Conservation (phyloP, 2,797 vertebrate genomes). For the Eulemur albifrons region DNA sequence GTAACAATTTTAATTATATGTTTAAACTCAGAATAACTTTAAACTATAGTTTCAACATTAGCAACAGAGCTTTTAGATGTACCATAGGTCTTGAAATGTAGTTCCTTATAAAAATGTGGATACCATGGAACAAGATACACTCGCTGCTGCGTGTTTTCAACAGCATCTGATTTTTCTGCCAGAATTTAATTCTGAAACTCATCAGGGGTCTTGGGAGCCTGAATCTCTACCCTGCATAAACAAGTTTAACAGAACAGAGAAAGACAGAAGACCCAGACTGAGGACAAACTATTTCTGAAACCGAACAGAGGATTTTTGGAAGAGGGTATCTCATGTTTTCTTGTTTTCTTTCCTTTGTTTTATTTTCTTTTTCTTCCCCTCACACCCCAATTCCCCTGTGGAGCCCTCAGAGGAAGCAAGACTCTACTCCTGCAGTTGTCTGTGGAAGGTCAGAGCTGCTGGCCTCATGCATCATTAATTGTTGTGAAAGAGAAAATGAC, state of each 20-base stretch:
- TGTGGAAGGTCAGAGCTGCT: too few species aligned
- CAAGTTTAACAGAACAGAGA: background rate
- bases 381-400: accelerated
- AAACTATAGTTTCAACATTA: background rate
- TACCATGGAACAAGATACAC: background rate
- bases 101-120: background rate
- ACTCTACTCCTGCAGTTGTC: background rate
- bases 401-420: background rate
- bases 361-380: background rate
- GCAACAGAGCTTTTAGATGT: background rate
- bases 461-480: too few species aligned
- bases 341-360: background rate
- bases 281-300: background rate
- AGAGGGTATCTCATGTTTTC: too few species aligned
- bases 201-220: background rate
- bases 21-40: background rate
- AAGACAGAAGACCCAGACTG: background rate
- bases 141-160: background rate
- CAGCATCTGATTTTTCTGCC: background rate
- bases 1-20: background rate
- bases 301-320: background rate
- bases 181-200: background rate
- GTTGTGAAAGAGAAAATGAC: background rate
- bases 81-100: background rate
- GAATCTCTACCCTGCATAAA: background rate